Base-by-base conservation (phyloP, 2,888 invertebrate species). In the Ichneumoninae sp. region DNA sequence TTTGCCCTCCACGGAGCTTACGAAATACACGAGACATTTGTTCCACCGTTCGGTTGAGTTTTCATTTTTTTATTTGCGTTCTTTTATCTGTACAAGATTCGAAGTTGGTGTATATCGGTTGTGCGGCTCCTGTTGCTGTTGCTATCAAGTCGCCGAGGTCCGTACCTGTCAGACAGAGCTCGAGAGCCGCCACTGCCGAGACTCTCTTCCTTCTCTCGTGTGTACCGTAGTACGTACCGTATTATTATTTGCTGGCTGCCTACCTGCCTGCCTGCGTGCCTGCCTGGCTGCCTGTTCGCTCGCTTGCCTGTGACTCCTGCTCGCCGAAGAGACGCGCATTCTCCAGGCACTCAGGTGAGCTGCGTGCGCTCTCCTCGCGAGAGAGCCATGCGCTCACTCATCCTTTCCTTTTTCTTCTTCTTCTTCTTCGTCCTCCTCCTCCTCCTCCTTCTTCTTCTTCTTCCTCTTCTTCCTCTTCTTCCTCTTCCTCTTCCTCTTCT, bases 161-260 rank as follows among this genome's bases (percentile, higher is more conserved):
- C 76, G 70, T 71, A 70, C 66, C 74, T 82, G 82, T 83, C 83
- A 80, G 74, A 70, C 73, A 60, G 47, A 84, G 82, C 79, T 76
- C 69, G 86, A 77, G 81, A 80, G 63, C 68, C 81, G 80, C 81
- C 77, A 81, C 70, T 75, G 52, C 63, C 83, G 63, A 40, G 81
- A 75, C 70, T 81, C 80, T 85, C 82, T 83, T 85, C 76, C 80
- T 85, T 85, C 83, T 83, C 85, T 85, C 83, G 83, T 83, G 87
- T 87, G 87, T 87, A 87, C 87, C 87, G 87, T 87, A 87, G 85
- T 85, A 86, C 87, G 85, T 87, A 87, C 87, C 86, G 87, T 87
- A 87, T 87, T 87, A 87, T 87, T 87, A 87, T 82, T 85, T 76
- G 76, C 82, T 80, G 79, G 36, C 52, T 82, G 73, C 76, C 66